Evolutionary conservation across 2,113 vertebrate species (phyloP).

Genomic region (Stictonetta naevosa): DNA sequence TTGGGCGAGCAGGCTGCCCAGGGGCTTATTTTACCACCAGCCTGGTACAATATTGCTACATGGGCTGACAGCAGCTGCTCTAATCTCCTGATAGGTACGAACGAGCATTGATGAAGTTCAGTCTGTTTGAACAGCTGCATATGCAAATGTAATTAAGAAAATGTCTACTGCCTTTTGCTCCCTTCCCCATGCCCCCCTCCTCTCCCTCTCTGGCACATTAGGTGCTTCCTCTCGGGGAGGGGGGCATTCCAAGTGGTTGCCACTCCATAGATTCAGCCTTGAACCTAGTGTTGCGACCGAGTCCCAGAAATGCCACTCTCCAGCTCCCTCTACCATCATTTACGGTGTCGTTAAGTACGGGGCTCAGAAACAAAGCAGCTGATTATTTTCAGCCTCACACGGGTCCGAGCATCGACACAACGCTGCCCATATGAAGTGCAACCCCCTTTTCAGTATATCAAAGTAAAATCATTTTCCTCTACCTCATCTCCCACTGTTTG

Average conservation of each 20-base stretch:
- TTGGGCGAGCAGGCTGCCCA: not conserved
- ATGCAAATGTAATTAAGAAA: slow-evolving; percentile 68
- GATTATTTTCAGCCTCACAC: not conserved
- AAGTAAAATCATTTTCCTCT: not conserved
- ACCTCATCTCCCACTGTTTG: too few relatives aligned
- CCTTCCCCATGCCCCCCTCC: not conserved
- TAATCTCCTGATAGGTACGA: slow-evolving; percentile 30
- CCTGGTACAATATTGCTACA: not conserved
- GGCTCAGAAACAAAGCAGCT: not conserved
- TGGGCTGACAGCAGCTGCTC: slow-evolving; percentile 22
- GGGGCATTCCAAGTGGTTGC: not conserved
- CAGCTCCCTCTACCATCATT: not conserved
- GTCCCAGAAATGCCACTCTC: not conserved
- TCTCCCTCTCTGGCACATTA: not conserved
- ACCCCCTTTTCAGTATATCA: fast-evolving
- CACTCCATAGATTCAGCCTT: not conserved
- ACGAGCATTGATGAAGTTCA: slow-evolving; percentile 30
- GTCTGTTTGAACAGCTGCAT: slow-evolving; percentile 72
- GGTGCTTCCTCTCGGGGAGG: not conserved
- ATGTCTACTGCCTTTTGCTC: not conserved
- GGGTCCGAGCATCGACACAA: fast-evolving
- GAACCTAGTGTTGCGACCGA: not conserved
- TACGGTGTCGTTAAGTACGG: not conserved
- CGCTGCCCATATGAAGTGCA: not conserved
- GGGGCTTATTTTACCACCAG: slow-evolving; percentile 7